Conservation (phyloP, 2,888 invertebrate species). For the Troides helena region DNA sequence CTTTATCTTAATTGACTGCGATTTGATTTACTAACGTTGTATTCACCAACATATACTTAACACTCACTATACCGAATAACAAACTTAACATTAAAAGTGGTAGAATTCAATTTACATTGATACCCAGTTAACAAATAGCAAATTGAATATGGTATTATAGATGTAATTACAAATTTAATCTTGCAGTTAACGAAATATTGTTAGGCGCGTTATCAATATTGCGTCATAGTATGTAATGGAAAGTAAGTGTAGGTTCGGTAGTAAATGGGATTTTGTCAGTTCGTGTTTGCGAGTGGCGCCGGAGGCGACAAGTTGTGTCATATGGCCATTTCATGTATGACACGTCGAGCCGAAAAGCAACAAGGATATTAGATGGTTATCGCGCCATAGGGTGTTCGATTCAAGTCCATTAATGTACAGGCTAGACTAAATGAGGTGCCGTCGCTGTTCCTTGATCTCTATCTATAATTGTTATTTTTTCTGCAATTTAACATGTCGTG, state of each 20-base stretch:
- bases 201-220: slow-evolving; percentile 38
- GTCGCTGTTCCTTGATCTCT: slow-evolving; percentile 43
- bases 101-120: slow-evolving; percentile 40
- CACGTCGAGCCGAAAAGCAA: slow-evolving; percentile 66
- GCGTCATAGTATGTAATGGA: slow-evolving; percentile 32
- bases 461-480: slow-evolving; percentile 39
- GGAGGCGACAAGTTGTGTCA: slow-evolving; percentile 69
- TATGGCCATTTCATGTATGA: slow-evolving; percentile 67
- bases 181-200: slow-evolving; percentile 32
- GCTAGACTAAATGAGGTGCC: slow-evolving; percentile 32
- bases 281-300: slow-evolving; percentile 62
- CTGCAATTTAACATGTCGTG: slow-evolving; percentile 33
- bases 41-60: slow-evolving; percentile 44
- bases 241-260: slow-evolving; percentile 26
- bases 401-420: slow-evolving; percentile 48
- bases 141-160: slow-evolving; percentile 27
- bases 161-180: slow-evolving; percentile 36
- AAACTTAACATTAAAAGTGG: slow-evolving; percentile 31
- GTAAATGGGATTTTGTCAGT: slow-evolving; percentile 43
- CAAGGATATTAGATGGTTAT: slow-evolving; percentile 75
- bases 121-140: slow-evolving; percentile 37
- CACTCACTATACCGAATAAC: slow-evolving; percentile 28
- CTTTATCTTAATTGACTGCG: slow-evolving; percentile 79
- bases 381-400: slow-evolving; percentile 53
- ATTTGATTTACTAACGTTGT: slow-evolving; percentile 72